Evolutionary conservation across 2,888 invertebrate species (phyloP).

Genomic region (Holacanthella duospinosa): DNA sequence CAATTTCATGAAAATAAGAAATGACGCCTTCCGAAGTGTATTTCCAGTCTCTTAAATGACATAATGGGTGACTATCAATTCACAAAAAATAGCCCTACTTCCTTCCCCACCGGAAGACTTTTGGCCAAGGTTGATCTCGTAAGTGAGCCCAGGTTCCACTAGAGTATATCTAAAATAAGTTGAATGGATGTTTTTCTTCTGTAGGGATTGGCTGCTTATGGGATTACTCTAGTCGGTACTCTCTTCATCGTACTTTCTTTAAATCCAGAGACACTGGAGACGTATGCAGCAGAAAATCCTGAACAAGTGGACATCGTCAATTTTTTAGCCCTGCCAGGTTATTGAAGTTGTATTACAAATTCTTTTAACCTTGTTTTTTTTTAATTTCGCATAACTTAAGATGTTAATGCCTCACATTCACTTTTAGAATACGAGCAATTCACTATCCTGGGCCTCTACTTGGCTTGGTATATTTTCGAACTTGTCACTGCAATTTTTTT

Average conservation of each 20-base stretch:
- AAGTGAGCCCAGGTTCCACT: neutral
- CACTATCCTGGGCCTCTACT: slow-evolving; percentile 1
- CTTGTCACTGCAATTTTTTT: neutral
- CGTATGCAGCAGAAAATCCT: slow-evolving; percentile 2
- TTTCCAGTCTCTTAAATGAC: neutral
- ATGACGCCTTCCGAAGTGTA: neutral
- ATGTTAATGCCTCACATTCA: neutral
- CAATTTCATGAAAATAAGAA: neutral
- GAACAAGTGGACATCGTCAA: neutral
- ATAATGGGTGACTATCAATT: neutral
- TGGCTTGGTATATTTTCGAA: slow-evolving; percentile 1
- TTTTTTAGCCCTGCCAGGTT: neutral
- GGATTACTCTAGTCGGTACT: neutral
- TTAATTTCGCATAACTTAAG: neutral
- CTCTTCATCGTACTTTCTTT: neutral
- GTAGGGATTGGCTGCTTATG: slow-evolving; percentile 6
- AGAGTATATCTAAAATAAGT: neutral
- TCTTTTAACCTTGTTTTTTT: neutral
- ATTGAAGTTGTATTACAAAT: neutral
- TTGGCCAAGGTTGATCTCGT: slow-evolving; percentile 3
- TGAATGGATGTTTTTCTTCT: neutral
- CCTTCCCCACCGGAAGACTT: neutral
- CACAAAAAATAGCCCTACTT: neutral
- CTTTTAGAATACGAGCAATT: no score
- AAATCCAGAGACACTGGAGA: neutral